Evolutionary conservation across 2,888 invertebrate genomes (phyloP).

Genomic region (Sesia apiformis): DNA sequence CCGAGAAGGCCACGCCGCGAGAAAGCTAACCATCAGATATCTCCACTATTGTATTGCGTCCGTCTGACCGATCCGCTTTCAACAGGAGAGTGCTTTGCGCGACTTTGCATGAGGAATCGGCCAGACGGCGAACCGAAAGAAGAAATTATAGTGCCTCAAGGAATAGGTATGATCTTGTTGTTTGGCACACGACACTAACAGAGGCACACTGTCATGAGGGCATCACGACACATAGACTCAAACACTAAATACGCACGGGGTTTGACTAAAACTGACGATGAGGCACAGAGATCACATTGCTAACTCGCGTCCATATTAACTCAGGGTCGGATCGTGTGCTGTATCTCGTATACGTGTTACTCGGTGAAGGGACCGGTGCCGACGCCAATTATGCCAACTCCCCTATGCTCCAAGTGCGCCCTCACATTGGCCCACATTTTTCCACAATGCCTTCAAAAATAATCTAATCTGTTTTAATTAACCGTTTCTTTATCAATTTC

Average conservation of each 20-base stretch:
- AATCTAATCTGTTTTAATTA: too few relatives aligned
- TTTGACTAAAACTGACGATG: conserved; percentile 16
- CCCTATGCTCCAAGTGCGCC: too few relatives aligned
- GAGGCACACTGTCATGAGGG: conserved; percentile 5
- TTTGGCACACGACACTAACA: conserved; percentile 12
- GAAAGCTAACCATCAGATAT: neutral
- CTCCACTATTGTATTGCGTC: neutral
- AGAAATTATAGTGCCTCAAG: conserved; percentile 20
- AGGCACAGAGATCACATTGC: conserved; percentile 34
- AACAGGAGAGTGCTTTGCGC: conserved; percentile 56
- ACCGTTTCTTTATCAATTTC: too few relatives aligned
- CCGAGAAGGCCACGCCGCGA: neutral
- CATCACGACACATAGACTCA: neutral
- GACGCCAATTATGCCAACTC: too few relatives aligned
- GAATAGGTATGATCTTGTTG: conserved; percentile 27
- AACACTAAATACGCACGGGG: neutral
- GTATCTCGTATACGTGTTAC: neutral
- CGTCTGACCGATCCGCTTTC: conserved; percentile 32
- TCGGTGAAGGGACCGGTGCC: neutral
- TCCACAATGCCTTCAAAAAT: too few relatives aligned
- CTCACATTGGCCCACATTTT: too few relatives aligned
- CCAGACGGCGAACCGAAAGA: conserved; percentile 12
- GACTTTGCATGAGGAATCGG: conserved; percentile 34
- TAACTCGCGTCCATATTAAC: neutral
- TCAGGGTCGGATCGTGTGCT: neutral